phyloP scores from a whole-genome alignment of 2,113 vertebrate species.

The Dolichallabes microphthalmus region DNA sequence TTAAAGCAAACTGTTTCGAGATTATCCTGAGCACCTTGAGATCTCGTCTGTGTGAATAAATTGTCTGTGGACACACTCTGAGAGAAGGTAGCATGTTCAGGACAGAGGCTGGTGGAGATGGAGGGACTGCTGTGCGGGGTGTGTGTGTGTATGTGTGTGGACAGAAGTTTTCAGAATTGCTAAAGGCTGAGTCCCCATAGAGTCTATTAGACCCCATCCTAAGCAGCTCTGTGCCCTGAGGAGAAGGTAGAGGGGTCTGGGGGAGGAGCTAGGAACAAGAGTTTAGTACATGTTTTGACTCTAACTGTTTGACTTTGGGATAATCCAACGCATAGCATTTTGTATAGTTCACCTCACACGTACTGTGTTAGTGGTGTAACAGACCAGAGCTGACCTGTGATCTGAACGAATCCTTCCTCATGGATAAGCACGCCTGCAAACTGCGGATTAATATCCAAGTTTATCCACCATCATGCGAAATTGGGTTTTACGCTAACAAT shows the following conservation, averaged over 20 bases:
- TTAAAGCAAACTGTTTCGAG: conserved; percentile 31
- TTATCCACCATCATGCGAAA: too few relatives aligned
- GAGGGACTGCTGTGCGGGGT: conserved; percentile 54
- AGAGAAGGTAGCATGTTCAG: conserved; percentile 63
- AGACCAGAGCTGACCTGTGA: too few relatives aligned
- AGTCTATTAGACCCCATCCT: conserved; percentile 72
- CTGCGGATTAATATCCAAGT: too few relatives aligned
- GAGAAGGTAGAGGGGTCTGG: conserved; percentile 43
- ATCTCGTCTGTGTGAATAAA: conserved; percentile 51
- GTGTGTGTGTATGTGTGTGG: conserved; percentile 39
- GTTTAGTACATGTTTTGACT: background rate
- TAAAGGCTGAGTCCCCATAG: conserved; percentile 72
- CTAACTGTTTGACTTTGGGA: background rate
- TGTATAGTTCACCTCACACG: too few relatives aligned
- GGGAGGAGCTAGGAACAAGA: conserved; percentile 8
- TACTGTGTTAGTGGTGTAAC: too few relatives aligned
- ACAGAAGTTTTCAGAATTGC: conserved; percentile 67
- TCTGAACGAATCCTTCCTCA: too few relatives aligned
- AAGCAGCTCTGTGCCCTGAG: conserved; percentile 51
- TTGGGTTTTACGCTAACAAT: too few relatives aligned
- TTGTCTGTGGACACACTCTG: conserved; percentile 54
- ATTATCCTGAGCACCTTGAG: conserved; percentile 42
- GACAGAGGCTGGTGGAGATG: conserved; percentile 50
- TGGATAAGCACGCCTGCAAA: too few relatives aligned
- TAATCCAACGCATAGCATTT: background rate